Evolutionary conservation across 1,140 invertebrate genomes (phyloP), one percentile per base, ranked within the genome.

Genomic region (Aporrectodea caliginosa): DNA sequence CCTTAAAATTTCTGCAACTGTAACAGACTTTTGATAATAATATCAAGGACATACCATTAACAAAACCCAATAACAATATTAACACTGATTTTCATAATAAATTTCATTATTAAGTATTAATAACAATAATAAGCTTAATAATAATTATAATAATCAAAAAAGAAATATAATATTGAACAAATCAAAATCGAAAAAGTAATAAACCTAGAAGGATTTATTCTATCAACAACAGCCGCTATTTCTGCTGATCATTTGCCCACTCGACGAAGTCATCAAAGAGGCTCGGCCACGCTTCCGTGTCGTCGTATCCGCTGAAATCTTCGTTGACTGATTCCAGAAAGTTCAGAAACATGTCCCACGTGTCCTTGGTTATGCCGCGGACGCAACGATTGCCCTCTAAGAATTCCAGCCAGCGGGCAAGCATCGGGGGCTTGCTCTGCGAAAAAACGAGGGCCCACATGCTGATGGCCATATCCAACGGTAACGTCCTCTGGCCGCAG

Each of bases 191-290:
- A n/a, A n/a, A n/a, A n/a, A n/a, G n/a, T n/a, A n/a, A n/a, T n/a
- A 22, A 58, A 12, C 22, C 43, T 58, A 58, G 22, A 6, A 58
- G 43, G 22, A 58, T 22, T 58, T 58, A 22, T 58, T 58, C 43
- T 58, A 58, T 58, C 6, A 22, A 12, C 22, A 12, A 58, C 43
- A 58, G 22, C 43, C 6, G 22, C 43, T 58, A 58, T 58, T 58
- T 58, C 43, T 58, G 43, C 43, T 95, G 93, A 90, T 96, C 95
- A 90, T 97, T 97, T 89, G 97, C 95, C 88, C 93, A 95, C 85
- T 98, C 96, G n/a, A 98, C 96, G 91, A 98, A 98, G 89, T 98
- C 96, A 90, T 98, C 96, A 89, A 98, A 96, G 72, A 98, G 91
- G 90, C 95, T 96, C 79, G 96, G 96, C 96, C 96, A 98, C 35